Evolutionary conservation across 1,140 invertebrate species (phyloP).

Genomic region (Leptinotarsa defecta): DNA sequence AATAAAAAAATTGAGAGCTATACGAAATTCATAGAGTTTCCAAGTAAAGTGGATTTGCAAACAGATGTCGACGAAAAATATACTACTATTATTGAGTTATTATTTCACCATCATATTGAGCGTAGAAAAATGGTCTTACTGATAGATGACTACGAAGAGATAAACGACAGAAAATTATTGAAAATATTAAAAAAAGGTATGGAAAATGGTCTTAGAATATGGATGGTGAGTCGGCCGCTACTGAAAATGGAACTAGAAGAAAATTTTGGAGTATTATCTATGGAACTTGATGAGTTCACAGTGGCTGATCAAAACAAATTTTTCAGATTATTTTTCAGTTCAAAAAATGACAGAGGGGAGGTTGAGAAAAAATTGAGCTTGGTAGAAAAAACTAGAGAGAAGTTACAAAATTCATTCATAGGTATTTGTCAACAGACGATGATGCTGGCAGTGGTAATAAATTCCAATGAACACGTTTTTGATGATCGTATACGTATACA

Average conservation of each 20-base stretch:
- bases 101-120: conserved; percentile 1
- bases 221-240: conserved; percentile 4
- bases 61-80: background rate
- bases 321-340: background rate
- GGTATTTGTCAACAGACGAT: conserved; percentile 18
- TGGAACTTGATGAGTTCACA: conserved; percentile 11
- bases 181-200: conserved; percentile 9
- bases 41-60: background rate
- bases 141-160: conserved; percentile 20
- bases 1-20: background rate
- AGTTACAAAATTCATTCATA: conserved; percentile 2
- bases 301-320: conserved; percentile 10
- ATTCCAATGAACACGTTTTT: background rate
- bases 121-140: background rate
- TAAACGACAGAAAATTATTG: background rate
- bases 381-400: background rate
- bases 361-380: background rate
- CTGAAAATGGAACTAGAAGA: conserved; percentile 10
- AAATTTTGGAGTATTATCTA: conserved; percentile 9
- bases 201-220: conserved; percentile 5
- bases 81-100: background rate
- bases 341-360: background rate
- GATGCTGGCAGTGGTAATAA: conserved; percentile 2
- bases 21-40: background rate
- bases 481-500: background rate